Evolutionary conservation across 2,113 vertebrate genomes (phyloP).

Genomic region (Anguilla japonica): DNA sequence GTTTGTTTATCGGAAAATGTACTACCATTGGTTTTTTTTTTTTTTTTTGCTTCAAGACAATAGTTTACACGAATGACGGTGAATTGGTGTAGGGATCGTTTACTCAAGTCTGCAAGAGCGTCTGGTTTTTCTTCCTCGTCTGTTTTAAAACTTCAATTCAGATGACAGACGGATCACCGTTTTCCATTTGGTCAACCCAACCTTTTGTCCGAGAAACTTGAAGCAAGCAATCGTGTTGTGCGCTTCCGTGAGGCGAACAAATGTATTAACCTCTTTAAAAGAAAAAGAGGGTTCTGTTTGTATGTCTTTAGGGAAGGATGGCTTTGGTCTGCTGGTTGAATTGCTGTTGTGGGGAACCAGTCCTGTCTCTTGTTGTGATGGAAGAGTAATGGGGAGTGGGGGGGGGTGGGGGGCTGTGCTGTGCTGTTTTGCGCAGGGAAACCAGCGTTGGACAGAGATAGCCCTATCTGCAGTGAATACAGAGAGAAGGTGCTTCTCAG

Average conservation of each 20-base stretch:
- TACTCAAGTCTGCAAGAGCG: constrained; percentile 4
- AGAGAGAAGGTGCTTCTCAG: neutral
- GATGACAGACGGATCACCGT: neutral
- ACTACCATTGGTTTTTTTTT: neutral
- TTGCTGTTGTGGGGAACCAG: neutral
- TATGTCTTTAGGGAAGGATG: neutral
- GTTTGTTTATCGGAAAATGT: constrained; percentile 12
- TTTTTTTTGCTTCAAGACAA: neutral
- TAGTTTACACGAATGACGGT: constrained; percentile 18
- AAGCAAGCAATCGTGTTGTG: neutral
- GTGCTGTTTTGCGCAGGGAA: neutral
- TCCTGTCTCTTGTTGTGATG: neutral
- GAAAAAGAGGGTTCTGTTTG: neutral
- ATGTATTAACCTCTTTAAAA: neutral
- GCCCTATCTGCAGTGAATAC: neutral
- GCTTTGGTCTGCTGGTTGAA: neutral
- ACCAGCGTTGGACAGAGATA: neutral
- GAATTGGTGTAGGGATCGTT: constrained; percentile 2
- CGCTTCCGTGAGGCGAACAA: neutral
- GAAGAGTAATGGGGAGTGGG: neutral
- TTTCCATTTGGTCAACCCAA: neutral
- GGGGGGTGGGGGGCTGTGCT: neutral
- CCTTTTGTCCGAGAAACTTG: neutral
- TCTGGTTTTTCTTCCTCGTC: constrained; percentile 20
- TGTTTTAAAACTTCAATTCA: neutral